Evolutionary conservation across 2,888 invertebrate species (phyloP), one percentile per base, ranked within the genome.

Genomic region (Aproaerema taeniolella): DNA sequence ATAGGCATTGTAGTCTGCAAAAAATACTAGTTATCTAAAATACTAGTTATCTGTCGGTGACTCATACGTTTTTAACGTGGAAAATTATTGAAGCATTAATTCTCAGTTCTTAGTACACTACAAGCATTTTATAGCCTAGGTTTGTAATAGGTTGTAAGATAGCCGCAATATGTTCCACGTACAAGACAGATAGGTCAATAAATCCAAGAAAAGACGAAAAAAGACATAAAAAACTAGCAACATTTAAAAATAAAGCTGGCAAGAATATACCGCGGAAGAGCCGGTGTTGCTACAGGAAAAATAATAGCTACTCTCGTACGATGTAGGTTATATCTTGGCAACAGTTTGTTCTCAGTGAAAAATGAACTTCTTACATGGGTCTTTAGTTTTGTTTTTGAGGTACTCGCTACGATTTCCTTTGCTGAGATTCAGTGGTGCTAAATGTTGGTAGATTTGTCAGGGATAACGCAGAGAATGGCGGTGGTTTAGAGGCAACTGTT

Each of bases 251-350:
- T 30, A 39, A 39, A 20, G 7, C 11, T 20, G 15, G 16, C 24
- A 29, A 35, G 29, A 31, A 36, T 36, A 35, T 36, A 29, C 14
- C 30, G 10, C 35, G 26, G 36, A 35, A 41, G 25, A 12, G 24
- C 34, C 10, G 32, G 35, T 35, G 40, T 40, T 40, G 38, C 41
- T 29, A 34, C 42, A 42, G 31, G 42, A 42, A 38, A 42, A 42
- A 42, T 42, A 42, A 42, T 42, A 42, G 41, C 41, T 28, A 42
- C 42, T 38, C 17, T 31, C 20, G 12, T 31, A 34, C 38, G 38
- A 38, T 42, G 42, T 42, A 42, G 34, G 42, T 38, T 39, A 42
- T 42, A 42, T 42, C 42, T 39, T 20, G n/a, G 33, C 42, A 42
- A 42, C 42, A 42, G 36, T 42, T 42, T 42, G 42, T 42, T 16